phyloP scores from a whole-genome alignment of 2,113 vertebrate species.

The Amphilophus citrinellus region DNA sequence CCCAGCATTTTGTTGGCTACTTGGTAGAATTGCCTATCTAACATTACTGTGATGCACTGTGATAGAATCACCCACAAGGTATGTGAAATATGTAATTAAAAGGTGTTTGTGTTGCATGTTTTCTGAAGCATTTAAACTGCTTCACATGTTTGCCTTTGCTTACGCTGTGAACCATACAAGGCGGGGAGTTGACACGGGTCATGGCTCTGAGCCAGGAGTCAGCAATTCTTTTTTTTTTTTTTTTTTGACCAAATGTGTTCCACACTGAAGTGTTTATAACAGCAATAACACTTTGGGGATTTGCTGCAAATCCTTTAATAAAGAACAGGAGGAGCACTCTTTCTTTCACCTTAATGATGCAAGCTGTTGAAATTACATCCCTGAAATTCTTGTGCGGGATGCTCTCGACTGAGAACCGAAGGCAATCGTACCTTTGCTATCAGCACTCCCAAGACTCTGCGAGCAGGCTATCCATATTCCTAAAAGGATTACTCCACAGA shows the following conservation, averaged over 20 bases:
- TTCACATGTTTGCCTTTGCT: constrained; percentile 32
- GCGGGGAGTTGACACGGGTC: constrained; percentile 4
- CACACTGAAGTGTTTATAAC: constrained; percentile 12
- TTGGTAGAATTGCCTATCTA: background rate
- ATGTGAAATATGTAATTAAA: constrained; percentile 17
- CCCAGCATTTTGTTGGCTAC: constrained; percentile 23
- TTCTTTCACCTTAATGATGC: background rate
- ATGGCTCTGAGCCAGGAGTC: constrained; percentile 10
- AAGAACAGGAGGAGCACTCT: background rate
- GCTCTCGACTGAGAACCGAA: background rate
- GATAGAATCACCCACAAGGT: background rate
- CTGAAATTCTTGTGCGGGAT: background rate
- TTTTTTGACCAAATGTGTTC: background rate
- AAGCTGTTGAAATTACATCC: background rate
- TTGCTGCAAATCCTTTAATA: background rate
- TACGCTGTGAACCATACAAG: background rate
- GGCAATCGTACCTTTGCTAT: background rate
- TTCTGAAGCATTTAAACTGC: constrained; percentile 1
- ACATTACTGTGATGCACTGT: background rate
- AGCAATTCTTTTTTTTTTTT: background rate
- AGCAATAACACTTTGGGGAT: background rate
- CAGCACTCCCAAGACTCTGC: background rate
- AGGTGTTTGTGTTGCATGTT: constrained; percentile 5
- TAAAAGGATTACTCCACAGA: background rate
- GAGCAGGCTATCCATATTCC: background rate